Evolutionary conservation across 2,113 vertebrate genomes (phyloP).

Genomic region (Microcebus ravelobensis): DNA sequence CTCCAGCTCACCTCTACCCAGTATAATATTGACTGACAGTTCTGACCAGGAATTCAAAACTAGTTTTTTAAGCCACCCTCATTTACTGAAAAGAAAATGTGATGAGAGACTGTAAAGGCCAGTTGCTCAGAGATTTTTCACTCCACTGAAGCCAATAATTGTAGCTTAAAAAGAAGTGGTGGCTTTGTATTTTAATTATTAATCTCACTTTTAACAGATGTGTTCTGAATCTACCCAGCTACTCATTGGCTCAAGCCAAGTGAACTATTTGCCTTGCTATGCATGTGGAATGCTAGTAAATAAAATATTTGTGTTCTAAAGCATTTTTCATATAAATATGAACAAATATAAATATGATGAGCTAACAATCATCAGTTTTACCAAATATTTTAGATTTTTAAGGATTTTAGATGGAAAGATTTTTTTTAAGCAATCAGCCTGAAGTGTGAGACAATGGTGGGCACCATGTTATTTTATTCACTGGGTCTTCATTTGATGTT

Average conservation of each 20-base stretch:
- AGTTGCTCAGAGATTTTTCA: background rate
- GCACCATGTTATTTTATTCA: background rate
- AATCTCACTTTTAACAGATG: constrained; percentile 21
- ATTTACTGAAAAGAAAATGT: background rate
- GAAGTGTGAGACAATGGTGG: background rate
- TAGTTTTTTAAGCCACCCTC: background rate
- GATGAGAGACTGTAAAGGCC: background rate
- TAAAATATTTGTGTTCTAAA: background rate
- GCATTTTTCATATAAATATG: background rate
- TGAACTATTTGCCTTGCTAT: background rate
- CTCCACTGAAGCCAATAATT: constrained; percentile 9
- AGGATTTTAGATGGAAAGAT: background rate
- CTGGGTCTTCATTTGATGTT: background rate
- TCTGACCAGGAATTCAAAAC: background rate
- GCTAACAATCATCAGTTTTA: background rate
- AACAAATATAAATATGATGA: background rate
- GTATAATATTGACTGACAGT: background rate
- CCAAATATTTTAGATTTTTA: background rate
- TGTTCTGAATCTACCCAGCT: constrained; percentile 17
- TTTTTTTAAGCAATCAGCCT: background rate
- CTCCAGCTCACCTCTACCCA: background rate
- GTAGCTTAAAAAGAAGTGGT: background rate
- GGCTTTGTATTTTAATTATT: constrained; percentile 53
- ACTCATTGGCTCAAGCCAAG: background rate
- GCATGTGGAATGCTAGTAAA: background rate